Evolutionary conservation across 92 coral and sea anemone genomes (phyloP).

Genomic region (Phenganax marumi): DNA sequence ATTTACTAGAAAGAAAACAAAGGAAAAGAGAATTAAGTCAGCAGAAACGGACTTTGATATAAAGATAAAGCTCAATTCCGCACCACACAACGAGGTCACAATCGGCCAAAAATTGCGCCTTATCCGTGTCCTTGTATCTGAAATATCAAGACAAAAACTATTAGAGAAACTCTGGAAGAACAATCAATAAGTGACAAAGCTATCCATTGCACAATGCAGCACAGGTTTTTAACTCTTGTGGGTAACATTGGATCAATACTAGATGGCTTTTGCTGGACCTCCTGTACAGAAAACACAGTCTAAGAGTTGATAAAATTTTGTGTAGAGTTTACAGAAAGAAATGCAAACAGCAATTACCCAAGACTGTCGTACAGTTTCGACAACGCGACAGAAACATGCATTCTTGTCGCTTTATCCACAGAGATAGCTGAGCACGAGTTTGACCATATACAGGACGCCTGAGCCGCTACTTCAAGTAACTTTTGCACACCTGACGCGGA

Average conservation of each 20-base stretch:
- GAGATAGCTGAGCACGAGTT: slow-evolving; percentile 49
- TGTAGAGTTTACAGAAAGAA: too few relatives aligned
- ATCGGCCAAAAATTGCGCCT: slow-evolving; percentile 65
- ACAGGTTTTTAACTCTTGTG: not conserved
- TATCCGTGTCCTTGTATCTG: slow-evolving; percentile 34
- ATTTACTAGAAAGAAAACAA: slow-evolving; percentile 60
- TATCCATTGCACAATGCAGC: not conserved
- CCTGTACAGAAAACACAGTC: not conserved
- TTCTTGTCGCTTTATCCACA: slow-evolving; percentile 75
- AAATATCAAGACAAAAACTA: not conserved
- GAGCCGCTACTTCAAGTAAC: slow-evolving; percentile 76
- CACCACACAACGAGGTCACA: slow-evolving; percentile 73
- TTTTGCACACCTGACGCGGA: slow-evolving; percentile 59
- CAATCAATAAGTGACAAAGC: too few relatives aligned
- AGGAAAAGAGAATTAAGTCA: not conserved
- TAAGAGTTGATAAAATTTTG: not conserved
- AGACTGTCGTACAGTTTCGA: slow-evolving; percentile 75
- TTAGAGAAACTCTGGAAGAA: not conserved
- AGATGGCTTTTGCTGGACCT: not conserved
- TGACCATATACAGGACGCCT: slow-evolving; percentile 59
- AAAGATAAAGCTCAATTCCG: not conserved
- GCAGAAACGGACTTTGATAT: not conserved
- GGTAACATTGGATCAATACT: not conserved
- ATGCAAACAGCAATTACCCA: slow-evolving; percentile 57
- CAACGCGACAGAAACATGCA: slow-evolving; percentile 90